Evolutionary conservation across 2,797 vertebrate genomes (phyloP).

Genomic region (Luscinia megarhynchos): DNA sequence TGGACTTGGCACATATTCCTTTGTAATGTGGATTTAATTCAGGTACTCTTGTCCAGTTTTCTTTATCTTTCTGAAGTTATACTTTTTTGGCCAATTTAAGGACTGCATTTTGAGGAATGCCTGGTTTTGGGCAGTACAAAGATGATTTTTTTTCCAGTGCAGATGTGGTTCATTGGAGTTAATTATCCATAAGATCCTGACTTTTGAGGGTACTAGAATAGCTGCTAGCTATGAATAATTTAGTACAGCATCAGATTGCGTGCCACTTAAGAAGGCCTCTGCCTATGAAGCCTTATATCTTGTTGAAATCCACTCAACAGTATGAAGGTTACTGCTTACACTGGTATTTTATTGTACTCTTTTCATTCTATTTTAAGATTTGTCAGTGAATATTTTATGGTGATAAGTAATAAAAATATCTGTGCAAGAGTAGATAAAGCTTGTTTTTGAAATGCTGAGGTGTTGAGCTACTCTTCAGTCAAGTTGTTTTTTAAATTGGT

Average conservation of each 20-base stretch:
- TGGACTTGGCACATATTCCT: background rate
- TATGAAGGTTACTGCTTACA: constrained; percentile 5
- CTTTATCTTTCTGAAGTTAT: background rate
- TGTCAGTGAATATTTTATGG: background rate
- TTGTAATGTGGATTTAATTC: background rate
- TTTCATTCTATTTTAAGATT: background rate
- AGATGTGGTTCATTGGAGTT: background rate
- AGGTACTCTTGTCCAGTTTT: background rate
- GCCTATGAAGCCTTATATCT: background rate
- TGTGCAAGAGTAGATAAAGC: background rate
- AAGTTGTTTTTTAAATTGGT: background rate
- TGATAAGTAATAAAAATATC: background rate
- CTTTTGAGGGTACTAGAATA: constrained; percentile 44
- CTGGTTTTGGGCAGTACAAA: background rate
- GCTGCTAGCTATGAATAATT: constrained; percentile 69
- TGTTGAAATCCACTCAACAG: background rate
- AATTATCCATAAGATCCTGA: constrained; percentile 47
- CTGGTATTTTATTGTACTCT: background rate
- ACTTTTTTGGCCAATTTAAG: background rate
- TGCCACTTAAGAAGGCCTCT: constrained; percentile 23
- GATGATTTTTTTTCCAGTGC: constrained; percentile 3
- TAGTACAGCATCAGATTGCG: constrained; percentile 22
- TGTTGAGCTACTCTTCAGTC: background rate
- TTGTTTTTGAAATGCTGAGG: background rate
- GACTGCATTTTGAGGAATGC: background rate